A percentile compares a stretch with the other conserved stretches of the same genome.
phyloP scores from a whole-genome alignment of 2,113 vertebrate species.

The Bambusicola thoracicus region DNA sequence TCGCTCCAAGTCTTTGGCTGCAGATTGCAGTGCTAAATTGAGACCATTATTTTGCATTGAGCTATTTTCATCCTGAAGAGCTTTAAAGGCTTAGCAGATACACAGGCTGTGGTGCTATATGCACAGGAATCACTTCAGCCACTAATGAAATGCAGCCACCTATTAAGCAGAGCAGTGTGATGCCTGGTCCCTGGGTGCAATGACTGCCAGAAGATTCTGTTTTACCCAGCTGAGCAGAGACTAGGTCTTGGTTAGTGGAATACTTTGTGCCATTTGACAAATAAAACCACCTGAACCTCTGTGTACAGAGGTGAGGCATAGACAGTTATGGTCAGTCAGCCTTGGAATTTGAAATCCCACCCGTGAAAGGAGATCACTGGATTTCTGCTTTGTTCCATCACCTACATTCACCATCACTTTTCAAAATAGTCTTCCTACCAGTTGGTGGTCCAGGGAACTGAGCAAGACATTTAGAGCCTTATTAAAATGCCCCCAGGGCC shows the following conservation, averaged over 20 bases:
- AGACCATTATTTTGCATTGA: constrained; percentile 52
- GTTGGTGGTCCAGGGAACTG: not conserved
- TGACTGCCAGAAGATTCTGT: constrained; percentile 4
- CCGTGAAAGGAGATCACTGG: not conserved
- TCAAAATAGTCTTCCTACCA: not conserved
- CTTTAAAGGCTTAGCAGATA: constrained; percentile 41
- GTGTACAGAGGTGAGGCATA: not conserved
- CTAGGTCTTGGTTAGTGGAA: not conserved
- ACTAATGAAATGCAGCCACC: constrained; percentile 53
- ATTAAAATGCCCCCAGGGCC: not conserved
- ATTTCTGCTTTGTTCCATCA: not conserved
- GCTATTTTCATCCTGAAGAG: constrained; percentile 24
- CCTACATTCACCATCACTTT: not conserved
- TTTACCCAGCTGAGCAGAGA: not conserved
- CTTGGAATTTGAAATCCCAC: not conserved
- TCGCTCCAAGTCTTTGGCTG: constrained; percentile 36
- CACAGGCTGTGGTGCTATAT: constrained; percentile 16
- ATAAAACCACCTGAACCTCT: not conserved
- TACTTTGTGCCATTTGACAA: not conserved
- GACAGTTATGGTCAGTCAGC: not conserved
- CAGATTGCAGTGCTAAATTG: constrained; percentile 40
- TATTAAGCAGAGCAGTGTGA: constrained; percentile 1
- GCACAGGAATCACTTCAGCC: constrained; percentile 26
- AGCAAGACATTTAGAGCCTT: not conserved
- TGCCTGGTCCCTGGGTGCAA: not conserved